Evolutionary conservation across 2,113 vertebrate genomes (phyloP).

Genomic region (Ameiurus melas): DNA sequence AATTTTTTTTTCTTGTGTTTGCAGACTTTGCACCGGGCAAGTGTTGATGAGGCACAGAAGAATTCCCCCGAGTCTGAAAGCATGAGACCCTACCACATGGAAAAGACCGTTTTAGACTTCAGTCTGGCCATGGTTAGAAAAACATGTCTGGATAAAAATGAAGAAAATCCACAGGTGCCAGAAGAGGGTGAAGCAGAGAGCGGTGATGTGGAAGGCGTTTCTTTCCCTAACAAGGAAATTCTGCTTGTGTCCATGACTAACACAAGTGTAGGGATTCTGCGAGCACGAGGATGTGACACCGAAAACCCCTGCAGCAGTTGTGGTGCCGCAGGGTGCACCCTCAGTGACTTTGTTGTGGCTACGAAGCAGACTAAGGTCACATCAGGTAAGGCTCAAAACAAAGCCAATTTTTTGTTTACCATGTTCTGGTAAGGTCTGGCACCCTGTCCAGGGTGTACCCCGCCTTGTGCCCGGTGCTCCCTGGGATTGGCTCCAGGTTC

Average conservation of each 20-base stretch:
- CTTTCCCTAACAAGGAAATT: background rate
- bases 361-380: conserved; percentile 57
- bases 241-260: conserved; percentile 68
- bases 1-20: background rate
- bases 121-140: conserved; percentile 61
- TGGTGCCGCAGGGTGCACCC: conserved; percentile 48
- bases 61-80: conserved; percentile 3
- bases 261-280: conserved; percentile 63
- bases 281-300: conserved; percentile 57
- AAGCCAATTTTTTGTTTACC: background rate
- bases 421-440: background rate
- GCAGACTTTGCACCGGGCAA: conserved; percentile 65
- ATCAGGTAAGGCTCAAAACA: conserved; percentile 58
- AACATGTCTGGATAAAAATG: conserved; percentile 23
- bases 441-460: no score
- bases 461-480: no score
- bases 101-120: conserved; percentile 55
- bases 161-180: background rate
- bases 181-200: background rate
- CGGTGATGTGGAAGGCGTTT: background rate
- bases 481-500: no score
- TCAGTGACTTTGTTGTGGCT: conserved; percentile 63
- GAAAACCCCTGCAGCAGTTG: conserved; percentile 49
- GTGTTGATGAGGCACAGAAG: background rate
- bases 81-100: conserved; percentile 58